Base-by-base conservation (phyloP, 2,888 invertebrate species). In the Drosophila eohydei region DNA sequence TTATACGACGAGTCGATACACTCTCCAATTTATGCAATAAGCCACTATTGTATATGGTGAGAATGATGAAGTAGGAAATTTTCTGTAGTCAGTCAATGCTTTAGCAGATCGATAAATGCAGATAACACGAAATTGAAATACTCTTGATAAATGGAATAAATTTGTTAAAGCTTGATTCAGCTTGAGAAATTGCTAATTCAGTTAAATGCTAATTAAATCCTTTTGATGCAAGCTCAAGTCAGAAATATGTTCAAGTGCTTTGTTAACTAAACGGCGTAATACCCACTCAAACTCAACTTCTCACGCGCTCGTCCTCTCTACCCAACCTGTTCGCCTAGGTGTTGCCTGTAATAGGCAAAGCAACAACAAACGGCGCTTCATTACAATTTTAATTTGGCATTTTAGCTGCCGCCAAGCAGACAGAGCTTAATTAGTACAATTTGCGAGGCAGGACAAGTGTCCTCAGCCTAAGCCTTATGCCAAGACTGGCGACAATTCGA, bases 331-430 rank as follows among this genome's bases (percentile, higher is more conserved):
- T 14, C 14, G 12, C 6, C 26, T 16, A 54, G 55, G 56, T 63
- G 62, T 54, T 61, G 40, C 28, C 54, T 41, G 38, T 50, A 30
- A 55, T 52, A 56, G 61, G 26, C 51, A 60, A 52, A 57, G 48
- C 63, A 68, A 56, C 34, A 67, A 34, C 55, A 55, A 61, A 66
- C 60, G 70, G 78, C 74, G 63, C 78, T 88, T 84, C 78, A 88
- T 88, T 80, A 83, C 78, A 83, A 86, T 88, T 86, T 88, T 80
- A 84, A 84, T 86, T 88, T 83, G 68, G 72, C 69, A 85, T 82
- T 88, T 73, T 72, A 82, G 60, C 69, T 54, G 52, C 50, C 74
- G 50, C 71, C 61, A 52, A 36, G 34, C 51, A 67, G 71, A 44
- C 77, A 74, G 62, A 44, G 79, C 84, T 88, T 88, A 85, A 85